Percentiles rank a stretch among this genome's conserved stretches.
phyloP scores from a whole-genome alignment of 1,140 invertebrate genomes.

The Pygmarrhopalites habei region DNA sequence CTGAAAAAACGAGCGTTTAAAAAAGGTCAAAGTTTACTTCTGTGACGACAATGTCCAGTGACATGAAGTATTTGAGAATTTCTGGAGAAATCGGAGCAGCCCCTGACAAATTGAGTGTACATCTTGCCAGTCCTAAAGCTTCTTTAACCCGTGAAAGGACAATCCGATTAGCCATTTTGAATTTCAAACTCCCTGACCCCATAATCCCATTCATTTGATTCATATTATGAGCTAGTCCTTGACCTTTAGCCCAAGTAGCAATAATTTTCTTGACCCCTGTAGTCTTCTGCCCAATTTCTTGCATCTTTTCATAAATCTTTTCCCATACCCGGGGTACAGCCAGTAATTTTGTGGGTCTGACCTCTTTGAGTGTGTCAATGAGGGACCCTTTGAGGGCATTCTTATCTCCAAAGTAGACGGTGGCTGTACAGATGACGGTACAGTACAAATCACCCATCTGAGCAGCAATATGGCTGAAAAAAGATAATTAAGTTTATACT shows the following conservation, averaged over 20 bases:
- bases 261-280: slow-evolving; percentile 61
- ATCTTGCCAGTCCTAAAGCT: slow-evolving; percentile 66
- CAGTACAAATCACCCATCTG: slow-evolving; percentile 71
- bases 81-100: slow-evolving; percentile 77
- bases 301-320: slow-evolving; percentile 84
- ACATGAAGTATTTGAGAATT: slow-evolving; percentile 76
- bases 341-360: slow-evolving; percentile 71
- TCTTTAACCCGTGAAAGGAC: slow-evolving; percentile 67
- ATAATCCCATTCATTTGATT: slow-evolving; percentile 61
- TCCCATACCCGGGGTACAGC: slow-evolving; percentile 88
- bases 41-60: slow-evolving; percentile 70
- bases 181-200: slow-evolving; percentile 2
- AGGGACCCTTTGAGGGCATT: slow-evolving; percentile 76
- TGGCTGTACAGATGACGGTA: slow-evolving; percentile 50
- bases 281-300: slow-evolving; percentile 57
- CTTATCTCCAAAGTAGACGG: slow-evolving; percentile 74
- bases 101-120: slow-evolving; percentile 58
- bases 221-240: slow-evolving; percentile 65
- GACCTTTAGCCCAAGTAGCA: slow-evolving; percentile 65
- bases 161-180: slow-evolving; percentile 55
- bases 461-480: too few species aligned
- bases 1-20: neutral
- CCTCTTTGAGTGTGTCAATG: slow-evolving; percentile 63
- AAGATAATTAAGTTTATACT: too few species aligned
- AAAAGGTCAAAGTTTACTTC: slow-evolving; percentile 49